These are phyloP conservation scores for Empis stercorea DNA, from an alignment of 2,888 invertebrate genomes.

Conservation along the genomic window DNA sequence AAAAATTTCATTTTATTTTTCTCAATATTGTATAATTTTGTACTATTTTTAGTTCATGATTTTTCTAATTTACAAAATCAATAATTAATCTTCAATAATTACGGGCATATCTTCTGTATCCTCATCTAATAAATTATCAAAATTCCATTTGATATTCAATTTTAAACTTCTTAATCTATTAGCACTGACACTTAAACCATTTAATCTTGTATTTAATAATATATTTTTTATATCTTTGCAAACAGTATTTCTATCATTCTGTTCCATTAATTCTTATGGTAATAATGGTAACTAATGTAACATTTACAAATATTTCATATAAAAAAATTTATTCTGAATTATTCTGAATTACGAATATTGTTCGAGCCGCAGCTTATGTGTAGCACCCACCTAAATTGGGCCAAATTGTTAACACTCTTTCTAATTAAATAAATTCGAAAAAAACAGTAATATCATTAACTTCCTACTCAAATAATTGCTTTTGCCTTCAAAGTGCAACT, in stretches of 20 bases:
- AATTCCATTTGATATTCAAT: constrained; percentile 27
- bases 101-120: constrained; percentile 36
- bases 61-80: no score
- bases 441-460: no score
- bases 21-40: no score
- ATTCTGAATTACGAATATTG: no score
- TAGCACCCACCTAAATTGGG: no score
- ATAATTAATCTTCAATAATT: constrained; percentile 22
- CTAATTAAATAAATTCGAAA: no score
- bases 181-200: constrained; percentile 25
- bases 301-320: constrained; percentile 62
- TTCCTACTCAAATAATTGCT: no score
- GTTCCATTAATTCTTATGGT: constrained; percentile 80
- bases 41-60: no score
- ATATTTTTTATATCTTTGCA: constrained; percentile 72
- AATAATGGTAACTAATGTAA: constrained; percentile 77
- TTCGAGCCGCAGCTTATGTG: no score
- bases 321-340: constrained; percentile 65
- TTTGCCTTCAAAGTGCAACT: no score
- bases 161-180: constrained; percentile 24
- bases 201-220: constrained; percentile 46
- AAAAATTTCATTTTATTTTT: no score
- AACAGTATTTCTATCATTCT: constrained; percentile 87
- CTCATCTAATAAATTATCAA: constrained; percentile 31
- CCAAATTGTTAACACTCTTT: no score